A percentile compares a stretch with the other conserved stretches of the same genome.
These are phyloP conservation scores for Ctenosaura bakeri DNA, from an alignment of 2,797 vertebrate species.

Conservation along the genomic window DNA sequence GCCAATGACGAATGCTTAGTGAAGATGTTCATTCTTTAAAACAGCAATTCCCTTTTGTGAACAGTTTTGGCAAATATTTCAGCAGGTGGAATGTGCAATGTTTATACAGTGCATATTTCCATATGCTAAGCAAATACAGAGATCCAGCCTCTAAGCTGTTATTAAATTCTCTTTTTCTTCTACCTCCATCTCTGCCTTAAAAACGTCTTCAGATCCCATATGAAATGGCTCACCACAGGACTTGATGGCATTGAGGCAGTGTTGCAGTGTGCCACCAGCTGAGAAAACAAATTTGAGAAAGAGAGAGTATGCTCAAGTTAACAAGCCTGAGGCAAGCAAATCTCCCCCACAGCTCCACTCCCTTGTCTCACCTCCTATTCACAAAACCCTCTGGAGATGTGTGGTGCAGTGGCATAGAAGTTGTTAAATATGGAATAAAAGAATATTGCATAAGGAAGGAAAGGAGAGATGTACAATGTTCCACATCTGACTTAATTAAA, in stretches of 20 bases:
- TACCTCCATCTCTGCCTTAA: constrained; percentile 73
- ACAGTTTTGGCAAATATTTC: constrained; percentile 64
- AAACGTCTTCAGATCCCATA: constrained; percentile 72
- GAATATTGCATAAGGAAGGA: constrained; percentile 18
- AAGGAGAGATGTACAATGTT: constrained; percentile 70
- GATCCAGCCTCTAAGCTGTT: constrained; percentile 69
- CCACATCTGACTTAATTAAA: constrained; percentile 73
- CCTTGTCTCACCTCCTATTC: constrained; percentile 66
- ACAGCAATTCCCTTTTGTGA: constrained; percentile 63
- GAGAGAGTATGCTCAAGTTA: constrained; percentile 75
- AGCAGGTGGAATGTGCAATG: constrained; percentile 78
- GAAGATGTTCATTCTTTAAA: constrained; percentile 32
- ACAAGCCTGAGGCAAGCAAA: constrained; percentile 70
- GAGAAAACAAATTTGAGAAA: constrained; percentile 84
- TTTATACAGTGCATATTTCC: constrained; percentile 78
- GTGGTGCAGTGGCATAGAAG: constrained; percentile 52
- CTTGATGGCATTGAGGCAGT: constrained; percentile 65
- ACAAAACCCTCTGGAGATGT: constrained; percentile 54
- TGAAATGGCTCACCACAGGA: constrained; percentile 75
- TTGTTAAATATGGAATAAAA: constrained; percentile 36
- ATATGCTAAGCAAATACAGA: constrained; percentile 73
- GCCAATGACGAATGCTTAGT: background rate
- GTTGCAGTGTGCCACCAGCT: constrained; percentile 79
- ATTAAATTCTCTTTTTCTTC: constrained; percentile 67
- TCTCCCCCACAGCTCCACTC: constrained; percentile 23